A percentile compares a stretch with the other conserved stretches of the same genome.
Evolutionary conservation across 2,113 vertebrate genomes (phyloP).

Genomic region (Calidris pygmaea): DNA sequence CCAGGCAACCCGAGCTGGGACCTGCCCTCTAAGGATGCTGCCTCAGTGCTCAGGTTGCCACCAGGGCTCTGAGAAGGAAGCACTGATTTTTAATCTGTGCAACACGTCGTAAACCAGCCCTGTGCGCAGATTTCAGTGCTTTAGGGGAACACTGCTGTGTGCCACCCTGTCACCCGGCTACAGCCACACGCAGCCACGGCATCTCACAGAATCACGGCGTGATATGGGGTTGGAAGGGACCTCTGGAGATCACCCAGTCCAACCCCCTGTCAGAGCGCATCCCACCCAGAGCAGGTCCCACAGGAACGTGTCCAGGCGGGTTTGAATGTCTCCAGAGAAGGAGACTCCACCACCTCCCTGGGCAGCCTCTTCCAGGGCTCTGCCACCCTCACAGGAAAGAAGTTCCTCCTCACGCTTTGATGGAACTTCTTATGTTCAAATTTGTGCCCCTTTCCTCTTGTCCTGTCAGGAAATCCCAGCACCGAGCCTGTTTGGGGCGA

Average conservation of each 20-base stretch:
- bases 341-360: no score
- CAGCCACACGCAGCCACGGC: rapidly evolving
- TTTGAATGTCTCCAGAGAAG: no score
- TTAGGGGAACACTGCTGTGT: background rate
- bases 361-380: no score
- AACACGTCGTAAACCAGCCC: rapidly evolving
- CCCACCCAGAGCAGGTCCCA: no score
- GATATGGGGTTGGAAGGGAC: no score
- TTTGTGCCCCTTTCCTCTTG: no score
- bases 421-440: no score
- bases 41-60: background rate
- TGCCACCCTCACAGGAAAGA: no score
- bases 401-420: no score
- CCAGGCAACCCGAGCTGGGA: background rate
- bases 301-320: no score
- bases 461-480: background rate
- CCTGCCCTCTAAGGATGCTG: background rate
- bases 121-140: rapidly evolving
- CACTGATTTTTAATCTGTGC: rapidly evolving
- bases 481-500: rapidly evolving
- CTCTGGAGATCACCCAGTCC: no score
- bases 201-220: background rate
- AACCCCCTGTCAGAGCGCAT: no score
- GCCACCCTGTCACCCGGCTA: rapidly evolving
- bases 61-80: rapidly evolving